These are phyloP conservation scores for Charaxes varanes DNA, from an alignment of 1,140 invertebrate species.

Conservation along the genomic window DNA sequence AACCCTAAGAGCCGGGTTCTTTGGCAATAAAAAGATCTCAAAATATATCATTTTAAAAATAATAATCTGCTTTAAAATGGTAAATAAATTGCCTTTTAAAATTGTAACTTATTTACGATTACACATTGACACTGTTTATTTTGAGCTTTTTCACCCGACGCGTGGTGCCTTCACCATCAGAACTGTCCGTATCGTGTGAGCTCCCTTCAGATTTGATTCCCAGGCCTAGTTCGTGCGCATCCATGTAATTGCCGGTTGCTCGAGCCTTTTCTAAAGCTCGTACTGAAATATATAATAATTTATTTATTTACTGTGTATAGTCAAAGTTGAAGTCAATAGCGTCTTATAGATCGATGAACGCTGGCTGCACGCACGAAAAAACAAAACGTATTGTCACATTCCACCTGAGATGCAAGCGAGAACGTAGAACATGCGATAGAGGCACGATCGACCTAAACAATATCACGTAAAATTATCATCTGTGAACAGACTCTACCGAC, in stretches of 20 bases:
- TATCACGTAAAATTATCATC: too few species aligned
- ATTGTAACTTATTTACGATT: conserved; percentile 17
- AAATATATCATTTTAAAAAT: conserved; percentile 17
- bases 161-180: conserved; percentile 69
- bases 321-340: too few species aligned
- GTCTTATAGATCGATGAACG: too few species aligned
- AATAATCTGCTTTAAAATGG: conserved; percentile 3
- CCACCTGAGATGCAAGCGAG: too few species aligned
- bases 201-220: conserved; percentile 69
- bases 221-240: conserved; percentile 57
- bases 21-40: conserved; percentile 13
- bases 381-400: too few species aligned
- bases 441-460: too few species aligned
- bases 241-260: conserved; percentile 78
- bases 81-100: conserved; percentile 16
- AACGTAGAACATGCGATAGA: too few species aligned
- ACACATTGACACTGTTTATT: conserved; percentile 64
- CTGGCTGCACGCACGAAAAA: too few species aligned
- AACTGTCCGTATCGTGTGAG: conserved; percentile 71
- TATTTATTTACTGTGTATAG: too few species aligned
- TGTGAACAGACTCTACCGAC: too few species aligned
- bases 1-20: conserved; percentile 6
- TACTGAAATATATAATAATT: conserved; percentile 67
- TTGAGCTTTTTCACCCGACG: conserved; percentile 69
- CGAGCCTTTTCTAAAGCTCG: conserved; percentile 79